Conservation (phyloP, 2,888 invertebrate species). For the Andrena hattorfiana region DNA sequence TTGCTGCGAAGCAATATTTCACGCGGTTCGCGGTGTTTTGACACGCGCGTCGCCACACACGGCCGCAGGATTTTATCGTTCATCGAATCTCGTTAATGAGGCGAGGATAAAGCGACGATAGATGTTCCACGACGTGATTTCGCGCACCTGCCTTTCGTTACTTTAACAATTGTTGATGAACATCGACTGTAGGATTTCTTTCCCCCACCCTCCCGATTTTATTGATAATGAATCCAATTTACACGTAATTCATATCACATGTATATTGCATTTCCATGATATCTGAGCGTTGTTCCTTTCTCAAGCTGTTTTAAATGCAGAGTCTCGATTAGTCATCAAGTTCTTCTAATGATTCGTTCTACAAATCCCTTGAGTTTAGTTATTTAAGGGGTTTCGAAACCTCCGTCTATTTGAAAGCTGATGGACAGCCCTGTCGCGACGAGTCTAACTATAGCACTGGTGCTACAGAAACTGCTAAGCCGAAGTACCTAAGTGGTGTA, state of each 20-base stretch:
- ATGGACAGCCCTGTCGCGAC: no score
- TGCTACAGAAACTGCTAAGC: no score
- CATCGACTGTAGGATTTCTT: conserved; percentile 33
- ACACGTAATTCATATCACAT: not conserved
- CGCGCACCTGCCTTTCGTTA: conserved; percentile 17
- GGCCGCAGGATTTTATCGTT: conserved; percentile 46
- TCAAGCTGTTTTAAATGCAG: not conserved
- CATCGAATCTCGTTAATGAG: conserved; percentile 57
- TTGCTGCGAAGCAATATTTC: conserved; percentile 24
- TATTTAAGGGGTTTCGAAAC: no score
- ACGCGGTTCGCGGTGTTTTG: conserved; percentile 36
- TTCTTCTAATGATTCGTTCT: no score
- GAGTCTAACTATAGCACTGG: no score
- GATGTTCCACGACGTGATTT: conserved; percentile 33
- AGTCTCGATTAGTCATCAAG: not conserved
- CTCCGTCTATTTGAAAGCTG: no score
- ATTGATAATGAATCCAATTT: conserved; percentile 25
- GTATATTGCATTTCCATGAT: not conserved
- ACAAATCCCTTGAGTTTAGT: no score
- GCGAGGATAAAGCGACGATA: conserved; percentile 32
- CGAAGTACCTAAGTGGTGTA: no score
- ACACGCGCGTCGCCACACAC: conserved; percentile 21
- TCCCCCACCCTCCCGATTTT: not conserved
- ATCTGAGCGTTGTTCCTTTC: not conserved
- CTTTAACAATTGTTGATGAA: conserved; percentile 42